A percentile compares a stretch with the other conserved stretches of the same genome.
Evolutionary conservation across 2,113 vertebrate genomes (phyloP).

Genomic region (Ornithorhynchus anatinus): DNA sequence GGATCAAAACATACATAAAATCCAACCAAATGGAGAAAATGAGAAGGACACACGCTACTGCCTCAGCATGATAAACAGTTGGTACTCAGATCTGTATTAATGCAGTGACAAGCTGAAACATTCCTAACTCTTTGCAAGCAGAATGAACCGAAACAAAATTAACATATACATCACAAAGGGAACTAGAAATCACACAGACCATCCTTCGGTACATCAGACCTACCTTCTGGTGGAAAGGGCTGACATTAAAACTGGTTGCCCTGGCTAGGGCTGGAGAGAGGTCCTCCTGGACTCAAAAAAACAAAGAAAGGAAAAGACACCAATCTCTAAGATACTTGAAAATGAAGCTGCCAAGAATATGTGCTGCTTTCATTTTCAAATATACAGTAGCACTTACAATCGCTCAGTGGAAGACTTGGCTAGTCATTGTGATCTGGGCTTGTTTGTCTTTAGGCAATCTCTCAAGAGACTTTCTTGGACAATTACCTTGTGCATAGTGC

Average conservation of each 20-base stretch:
- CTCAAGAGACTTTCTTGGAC: too few relatives aligned
- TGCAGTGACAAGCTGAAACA: slow-evolving; percentile 10
- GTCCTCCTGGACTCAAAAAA: too few relatives aligned
- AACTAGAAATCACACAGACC: neutral
- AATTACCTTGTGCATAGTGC: too few relatives aligned
- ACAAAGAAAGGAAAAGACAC: too few relatives aligned
- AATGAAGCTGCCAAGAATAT: too few relatives aligned
- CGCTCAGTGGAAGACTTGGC: too few relatives aligned
- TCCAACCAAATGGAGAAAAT: slow-evolving; percentile 28
- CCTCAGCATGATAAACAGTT: slow-evolving; percentile 31
- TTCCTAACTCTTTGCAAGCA: slow-evolving; percentile 32
- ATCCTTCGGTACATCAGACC: neutral
- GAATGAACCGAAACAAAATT: slow-evolving; percentile 25
- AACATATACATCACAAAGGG: neutral
- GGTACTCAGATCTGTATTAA: slow-evolving; percentile 29
- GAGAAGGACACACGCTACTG: slow-evolving; percentile 11
- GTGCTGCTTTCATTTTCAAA: too few relatives aligned
- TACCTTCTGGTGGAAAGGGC: slow-evolving; percentile 2
- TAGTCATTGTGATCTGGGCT: too few relatives aligned
- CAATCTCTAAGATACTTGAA: too few relatives aligned
- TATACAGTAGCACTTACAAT: too few relatives aligned
- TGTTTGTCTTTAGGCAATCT: too few relatives aligned
- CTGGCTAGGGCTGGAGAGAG: too few relatives aligned
- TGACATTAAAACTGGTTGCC: neutral
- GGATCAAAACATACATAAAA: slow-evolving; percentile 59